Evolutionary conservation across 2,888 invertebrate genomes (phyloP), one percentile per base, ranked within the genome.

Genomic region (Sarcophaga carnaria): DNA sequence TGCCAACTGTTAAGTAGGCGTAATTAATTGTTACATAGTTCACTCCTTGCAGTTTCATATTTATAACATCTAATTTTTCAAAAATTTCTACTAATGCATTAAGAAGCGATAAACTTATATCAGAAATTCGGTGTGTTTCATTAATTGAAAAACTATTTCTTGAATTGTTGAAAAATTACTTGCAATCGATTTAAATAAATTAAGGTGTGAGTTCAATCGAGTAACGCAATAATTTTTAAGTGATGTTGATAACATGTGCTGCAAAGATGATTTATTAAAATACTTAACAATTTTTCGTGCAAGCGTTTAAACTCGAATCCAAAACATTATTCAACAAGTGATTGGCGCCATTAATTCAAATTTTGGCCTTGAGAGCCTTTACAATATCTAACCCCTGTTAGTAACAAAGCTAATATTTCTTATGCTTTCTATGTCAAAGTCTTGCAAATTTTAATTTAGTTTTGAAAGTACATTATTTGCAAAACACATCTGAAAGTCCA

Each of bases 331-430:
- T 67, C 22, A 78, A 63, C 64, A 71, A 69, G 75, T 84, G 75
- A 37, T 76, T 69, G 22, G 79, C 66, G 49, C 79, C 74, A 62
- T 74, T 83, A 11, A 47, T 47, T 1, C 47, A 4, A 47, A 3
- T 47, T 47, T 47, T 2, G 4, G 64, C 59, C 67, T 69, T 74
- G 4, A 79, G 64, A 63, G 70, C 84, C 49, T 27, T 84, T 27
- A 60, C 62, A 22, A 74, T 79, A 45, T 79, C 74, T 17, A 79
- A 54, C 59, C 75, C 74, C 70, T 84, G 22, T 80, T 80, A n/a
- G 79, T 84, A 67, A 84, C 75, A 84, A 84, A 75, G 17, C 59
- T 75, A 37, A 84, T 80, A 74, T 84, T 79, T 20, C 69, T 54
- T 49, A 66, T 10, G 47, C 60, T 59, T 22, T 47, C 60, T 45